These are phyloP conservation scores for Anadara kagoshimensis DNA, from an alignment of 1,140 invertebrate genomes.

Conservation along the genomic window DNA sequence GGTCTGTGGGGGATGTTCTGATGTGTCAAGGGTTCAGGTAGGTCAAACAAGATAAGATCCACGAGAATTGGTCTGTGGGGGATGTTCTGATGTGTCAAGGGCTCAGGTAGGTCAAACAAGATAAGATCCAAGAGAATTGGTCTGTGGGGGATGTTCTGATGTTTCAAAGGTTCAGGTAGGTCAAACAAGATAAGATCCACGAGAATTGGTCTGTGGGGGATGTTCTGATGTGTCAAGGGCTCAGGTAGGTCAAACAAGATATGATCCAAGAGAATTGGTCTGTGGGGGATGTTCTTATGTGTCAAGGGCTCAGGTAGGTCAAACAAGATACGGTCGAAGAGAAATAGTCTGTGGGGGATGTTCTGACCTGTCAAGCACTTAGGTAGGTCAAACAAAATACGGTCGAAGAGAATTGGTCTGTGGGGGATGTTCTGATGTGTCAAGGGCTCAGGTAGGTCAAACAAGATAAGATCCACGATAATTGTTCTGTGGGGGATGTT, in stretches of 20 bases:
- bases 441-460: conserved; percentile 82
- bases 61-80: conserved; percentile 96
- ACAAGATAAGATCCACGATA: no score
- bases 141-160: conserved; percentile 98
- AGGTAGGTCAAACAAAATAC: no score
- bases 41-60: no score
- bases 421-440: conserved; percentile 97
- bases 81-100: conserved; percentile 95
- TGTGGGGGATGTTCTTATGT: conserved; percentile 98
- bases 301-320: conserved; percentile 82
- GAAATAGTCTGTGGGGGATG: conserved; percentile 98
- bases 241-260: conserved; percentile 72
- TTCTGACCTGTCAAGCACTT: conserved; percentile 94
- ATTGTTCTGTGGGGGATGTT: conserved; percentile 96
- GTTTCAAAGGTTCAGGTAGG: conserved; percentile 86
- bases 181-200: no score
- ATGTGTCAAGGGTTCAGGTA: conserved; percentile 89
- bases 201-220: conserved; percentile 97
- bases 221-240: conserved; percentile 97
- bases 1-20: conserved; percentile 97
- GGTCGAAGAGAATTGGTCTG: conserved; percentile 97
- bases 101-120: conserved; percentile 80
- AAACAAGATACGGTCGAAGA: no score
- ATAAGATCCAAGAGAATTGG: conserved; percentile 95
- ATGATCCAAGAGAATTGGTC: conserved; percentile 95